Evolutionary conservation across 1,140 invertebrate genomes (phyloP).

Genomic region (Sinella curviseta): DNA sequence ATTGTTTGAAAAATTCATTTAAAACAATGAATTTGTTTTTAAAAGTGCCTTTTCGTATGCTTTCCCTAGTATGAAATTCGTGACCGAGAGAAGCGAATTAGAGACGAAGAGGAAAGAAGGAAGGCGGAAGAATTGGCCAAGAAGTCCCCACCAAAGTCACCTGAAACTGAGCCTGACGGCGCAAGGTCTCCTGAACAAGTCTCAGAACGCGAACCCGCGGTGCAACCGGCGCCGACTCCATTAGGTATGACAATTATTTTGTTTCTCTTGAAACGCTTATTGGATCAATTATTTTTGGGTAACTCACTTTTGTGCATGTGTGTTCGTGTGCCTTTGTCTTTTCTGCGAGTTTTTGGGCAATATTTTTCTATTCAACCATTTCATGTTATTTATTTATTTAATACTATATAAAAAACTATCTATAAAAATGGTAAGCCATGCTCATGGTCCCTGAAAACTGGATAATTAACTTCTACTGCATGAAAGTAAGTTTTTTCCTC

Average conservation of each 20-base stretch:
- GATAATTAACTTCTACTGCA: not conserved
- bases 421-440: not conserved
- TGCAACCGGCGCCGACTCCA: not conserved
- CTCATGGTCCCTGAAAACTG: not conserved
- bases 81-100: slow-evolving; percentile 82
- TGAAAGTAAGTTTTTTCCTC: slow-evolving; percentile 21
- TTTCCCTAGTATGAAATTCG: slow-evolving; percentile 88
- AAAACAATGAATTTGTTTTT: not conserved
- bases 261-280: not conserved
- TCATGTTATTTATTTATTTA: not conserved
- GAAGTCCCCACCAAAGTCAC: slow-evolving; percentile 61
- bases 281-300: not conserved
- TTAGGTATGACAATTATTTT: slow-evolving; percentile 1
- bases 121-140: slow-evolving; percentile 74
- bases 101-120: slow-evolving; percentile 65
- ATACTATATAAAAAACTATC: not conserved
- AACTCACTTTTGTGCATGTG: slow-evolving; percentile 3
- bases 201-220: slow-evolving; percentile 37
- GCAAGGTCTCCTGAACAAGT: slow-evolving; percentile 46
- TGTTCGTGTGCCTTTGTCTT: slow-evolving; percentile 11
- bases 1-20: too few relatives aligned
- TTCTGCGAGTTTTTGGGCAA: not conserved
- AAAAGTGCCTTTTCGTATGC: not conserved
- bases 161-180: slow-evolving; percentile 57
- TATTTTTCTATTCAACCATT: not conserved